Base-by-base conservation (phyloP, 30 jellyfish, hydroid and myxozoan species). In the Phacellophora camtschatica region DNA sequence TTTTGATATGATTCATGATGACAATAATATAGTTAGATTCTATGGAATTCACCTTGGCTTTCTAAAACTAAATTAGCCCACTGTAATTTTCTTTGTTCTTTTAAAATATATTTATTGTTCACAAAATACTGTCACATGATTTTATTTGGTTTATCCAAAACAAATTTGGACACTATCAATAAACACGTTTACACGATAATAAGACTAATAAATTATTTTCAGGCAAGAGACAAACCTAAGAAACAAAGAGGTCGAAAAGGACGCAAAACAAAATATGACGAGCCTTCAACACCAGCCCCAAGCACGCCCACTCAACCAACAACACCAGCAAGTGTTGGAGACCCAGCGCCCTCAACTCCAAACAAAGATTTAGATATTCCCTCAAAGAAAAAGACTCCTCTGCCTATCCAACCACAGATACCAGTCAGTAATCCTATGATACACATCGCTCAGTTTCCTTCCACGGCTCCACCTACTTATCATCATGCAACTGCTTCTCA, bases 281-380 rank as follows among this genome's bases (percentile, higher is more conserved):
- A 71, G 37, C 85, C 84, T 29, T 45, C 88, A 25, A 57, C 86
- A 2, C 83, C 86, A 16, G 90, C 74, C 41, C 95, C 95, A 1
- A 69, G 85, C 42, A 89, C 89, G 19, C 97, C 97, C 51, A 80
- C 97, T 12, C 87, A 80, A 50, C 92, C 89, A 27, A 86, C 36
- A 23, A 81, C 89, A 6, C 94, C 85, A 19, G 90, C 95, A 9
- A 48, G 84, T 19, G 23, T 77, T 0, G 74, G 69, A 24, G 88
- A 64, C 25, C 63, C 84, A 10, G 81, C 59, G 3, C 87, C 88
- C 9, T 22, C 70, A 15, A 82, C 94, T 3, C 81, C 94, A 33
- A 82, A 82, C 33, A 82, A 58, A 46, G 86, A 82, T 28, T 20
- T 34, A 22, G 86, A 72, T 50, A 32, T 50, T 18, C 62, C 33